A percentile compares a stretch with the other conserved stretches of the same genome.
These are phyloP conservation scores for Nothobranchius furzeri DNA, from an alignment of 2,113 vertebrate species.

Conservation along the genomic window DNA sequence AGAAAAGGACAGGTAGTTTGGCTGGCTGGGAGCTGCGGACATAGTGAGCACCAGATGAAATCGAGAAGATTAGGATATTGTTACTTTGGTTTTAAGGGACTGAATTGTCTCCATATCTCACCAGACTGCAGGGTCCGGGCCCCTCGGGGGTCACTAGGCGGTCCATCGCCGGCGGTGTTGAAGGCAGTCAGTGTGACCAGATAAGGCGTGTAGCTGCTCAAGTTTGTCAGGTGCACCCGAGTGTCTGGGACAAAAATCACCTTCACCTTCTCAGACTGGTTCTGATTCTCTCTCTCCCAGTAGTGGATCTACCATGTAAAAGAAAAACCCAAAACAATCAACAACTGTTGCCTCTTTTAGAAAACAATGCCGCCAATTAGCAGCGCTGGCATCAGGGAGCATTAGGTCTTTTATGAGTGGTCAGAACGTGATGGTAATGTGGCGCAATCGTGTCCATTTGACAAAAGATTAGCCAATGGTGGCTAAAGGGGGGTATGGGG, in stretches of 20 bases:
- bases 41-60: conserved; percentile 1
- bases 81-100: background rate
- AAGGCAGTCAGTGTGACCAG: conserved; percentile 89
- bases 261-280: conserved; percentile 88
- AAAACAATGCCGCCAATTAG: background rate
- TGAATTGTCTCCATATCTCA: conserved; percentile 56
- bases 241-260: conserved; percentile 92
- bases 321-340: background rate
- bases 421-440: too few relatives aligned
- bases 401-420: too few relatives aligned
- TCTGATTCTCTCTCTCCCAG: conserved; percentile 87
- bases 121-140: conserved; percentile 89
- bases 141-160: conserved; percentile 83
- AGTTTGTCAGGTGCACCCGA: conserved; percentile 83
- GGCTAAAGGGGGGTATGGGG: too few relatives aligned
- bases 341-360: background rate
- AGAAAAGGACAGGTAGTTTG: conserved; percentile 89
- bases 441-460: too few relatives aligned
- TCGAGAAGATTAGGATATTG: background rate
- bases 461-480: too few relatives aligned
- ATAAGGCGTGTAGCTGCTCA: conserved; percentile 91
- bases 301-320: conserved; percentile 85
- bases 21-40: conserved; percentile 86
- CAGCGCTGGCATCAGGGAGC: too few relatives aligned
- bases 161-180: conserved; percentile 91